Percentiles rank a stretch among this genome's conserved stretches.
Evolutionary conservation across 2,113 vertebrate species (phyloP).

Genomic region (Upupa epops): DNA sequence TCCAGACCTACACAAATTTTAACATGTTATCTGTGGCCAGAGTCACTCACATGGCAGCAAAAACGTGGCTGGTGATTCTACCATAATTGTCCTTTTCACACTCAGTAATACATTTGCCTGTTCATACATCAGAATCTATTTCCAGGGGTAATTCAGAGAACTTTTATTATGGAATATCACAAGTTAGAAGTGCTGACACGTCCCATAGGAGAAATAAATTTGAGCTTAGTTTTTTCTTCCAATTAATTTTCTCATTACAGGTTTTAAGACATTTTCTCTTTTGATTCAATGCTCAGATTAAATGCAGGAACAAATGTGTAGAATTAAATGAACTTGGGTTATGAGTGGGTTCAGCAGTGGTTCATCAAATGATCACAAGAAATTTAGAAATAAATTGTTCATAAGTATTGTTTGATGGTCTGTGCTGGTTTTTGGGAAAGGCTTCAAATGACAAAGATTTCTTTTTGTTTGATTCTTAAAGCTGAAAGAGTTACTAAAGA

Average conservation of each 20-base stretch:
- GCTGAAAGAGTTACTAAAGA: neutral
- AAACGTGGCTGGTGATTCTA: neutral
- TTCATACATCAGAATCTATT: neutral
- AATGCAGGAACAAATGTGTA: neutral
- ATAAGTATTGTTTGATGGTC: neutral
- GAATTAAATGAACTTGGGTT: neutral
- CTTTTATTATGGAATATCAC: neutral
- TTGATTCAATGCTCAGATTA: neutral
- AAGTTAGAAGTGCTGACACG: neutral
- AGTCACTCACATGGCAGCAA: neutral
- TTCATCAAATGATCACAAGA: neutral
- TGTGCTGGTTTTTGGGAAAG: neutral
- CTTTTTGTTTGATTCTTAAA: neutral
- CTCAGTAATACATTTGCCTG: neutral
- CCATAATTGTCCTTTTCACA: neutral
- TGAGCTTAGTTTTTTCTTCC: neutral
- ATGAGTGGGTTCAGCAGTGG: neutral
- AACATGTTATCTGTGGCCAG: neutral
- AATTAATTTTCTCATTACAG: slow-evolving; percentile 22
- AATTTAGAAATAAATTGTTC: neutral
- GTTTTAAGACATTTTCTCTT: neutral
- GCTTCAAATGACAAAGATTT: neutral
- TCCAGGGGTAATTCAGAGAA: neutral
- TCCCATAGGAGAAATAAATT: neutral
- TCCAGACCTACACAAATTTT: no score